A percentile compares a stretch with the other conserved stretches of the same genome.
These are phyloP conservation scores for Gopherus flavomarginatus DNA, from an alignment of 2,113 vertebrate species.

Conservation along the genomic window DNA sequence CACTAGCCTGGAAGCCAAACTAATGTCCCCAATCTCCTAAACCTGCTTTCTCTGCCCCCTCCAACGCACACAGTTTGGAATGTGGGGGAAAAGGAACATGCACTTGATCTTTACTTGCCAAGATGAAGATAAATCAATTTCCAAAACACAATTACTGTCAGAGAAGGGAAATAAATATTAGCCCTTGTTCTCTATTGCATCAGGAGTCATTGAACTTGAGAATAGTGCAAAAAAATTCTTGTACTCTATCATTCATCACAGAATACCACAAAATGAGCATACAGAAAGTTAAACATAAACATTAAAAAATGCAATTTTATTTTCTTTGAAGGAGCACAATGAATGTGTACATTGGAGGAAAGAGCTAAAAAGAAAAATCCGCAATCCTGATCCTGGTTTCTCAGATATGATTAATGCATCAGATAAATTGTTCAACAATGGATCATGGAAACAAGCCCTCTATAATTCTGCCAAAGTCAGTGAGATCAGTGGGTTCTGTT, in stretches of 20 bases:
- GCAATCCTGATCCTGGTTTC: constrained; percentile 29
- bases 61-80: background rate
- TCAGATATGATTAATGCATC: constrained; percentile 69
- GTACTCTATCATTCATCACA: background rate
- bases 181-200: background rate
- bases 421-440: constrained; percentile 64
- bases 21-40: background rate
- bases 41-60: background rate
- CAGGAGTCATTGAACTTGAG: background rate
- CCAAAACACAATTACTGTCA: background rate
- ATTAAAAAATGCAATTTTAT: background rate
- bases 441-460: constrained; percentile 61
- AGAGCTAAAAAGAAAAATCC: constrained; percentile 46
- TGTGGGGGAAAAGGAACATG: background rate
- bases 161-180: background rate
- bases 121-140: background rate
- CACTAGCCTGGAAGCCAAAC: background rate
- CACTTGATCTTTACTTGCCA: background rate
- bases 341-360: accelerated
- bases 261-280: background rate
- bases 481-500: constrained; percentile 65
- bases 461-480: constrained; percentile 69
- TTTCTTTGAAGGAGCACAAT: background rate
- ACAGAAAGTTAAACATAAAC: background rate
- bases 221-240: background rate